Conservation (phyloP, 2,113 vertebrate species). For the Ageneiosus marmoratus region DNA sequence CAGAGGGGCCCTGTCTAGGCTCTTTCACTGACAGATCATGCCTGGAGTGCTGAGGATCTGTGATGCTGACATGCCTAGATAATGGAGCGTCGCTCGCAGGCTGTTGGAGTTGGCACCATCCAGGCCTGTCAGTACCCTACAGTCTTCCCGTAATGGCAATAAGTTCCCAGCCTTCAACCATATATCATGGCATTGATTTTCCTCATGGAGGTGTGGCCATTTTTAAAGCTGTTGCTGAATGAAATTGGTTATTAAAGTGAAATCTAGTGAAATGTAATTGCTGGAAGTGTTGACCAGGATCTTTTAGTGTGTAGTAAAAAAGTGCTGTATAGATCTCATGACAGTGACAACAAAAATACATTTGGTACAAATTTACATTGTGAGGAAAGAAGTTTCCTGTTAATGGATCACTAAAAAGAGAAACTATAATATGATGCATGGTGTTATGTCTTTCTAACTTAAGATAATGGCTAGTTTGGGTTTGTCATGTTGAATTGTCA, state of each 20-base stretch:
- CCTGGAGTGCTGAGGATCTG: constrained; percentile 51
- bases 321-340: too few species aligned
- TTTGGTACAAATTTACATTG: background rate
- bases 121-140: constrained; percentile 38
- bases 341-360: background rate
- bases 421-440: background rate
- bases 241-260: background rate
- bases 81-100: constrained; percentile 47
- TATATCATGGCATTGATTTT: background rate
- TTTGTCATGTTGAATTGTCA: background rate
- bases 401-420: background rate
- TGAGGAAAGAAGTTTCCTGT: background rate
- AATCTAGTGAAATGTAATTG: background rate
- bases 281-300: background rate
- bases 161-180: background rate
- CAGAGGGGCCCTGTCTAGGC: constrained; percentile 48
- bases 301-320: background rate
- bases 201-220: background rate
- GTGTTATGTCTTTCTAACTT: background rate
- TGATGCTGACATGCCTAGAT: constrained; percentile 56
- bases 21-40: constrained; percentile 54
- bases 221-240: background rate
- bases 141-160: constrained; percentile 15
- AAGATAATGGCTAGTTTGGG: background rate
- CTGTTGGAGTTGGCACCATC: constrained; percentile 37